Conservation (phyloP, 1,140 invertebrate species). For the Drosophila bocqueti region DNA sequence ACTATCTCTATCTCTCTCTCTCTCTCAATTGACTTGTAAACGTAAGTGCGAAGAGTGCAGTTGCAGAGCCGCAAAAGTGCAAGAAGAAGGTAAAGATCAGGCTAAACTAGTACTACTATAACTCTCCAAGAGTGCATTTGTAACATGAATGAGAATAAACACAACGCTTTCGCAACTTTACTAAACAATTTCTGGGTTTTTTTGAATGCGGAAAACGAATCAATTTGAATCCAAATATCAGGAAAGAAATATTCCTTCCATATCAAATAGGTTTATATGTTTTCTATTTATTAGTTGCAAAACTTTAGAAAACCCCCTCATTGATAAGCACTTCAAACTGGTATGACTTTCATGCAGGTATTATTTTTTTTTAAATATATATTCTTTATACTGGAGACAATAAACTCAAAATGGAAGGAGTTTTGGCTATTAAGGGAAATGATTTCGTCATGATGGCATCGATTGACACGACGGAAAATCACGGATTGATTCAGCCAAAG, state of each 20-base stretch:
- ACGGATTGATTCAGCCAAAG: constrained; percentile 9
- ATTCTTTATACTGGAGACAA: too few relatives aligned
- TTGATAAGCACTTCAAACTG: background rate
- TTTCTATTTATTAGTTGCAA: too few relatives aligned
- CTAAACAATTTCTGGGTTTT: constrained; percentile 31
- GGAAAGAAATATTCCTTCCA: too few relatives aligned
- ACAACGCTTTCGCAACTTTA: constrained; percentile 65
- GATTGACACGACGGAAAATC: constrained; percentile 8
- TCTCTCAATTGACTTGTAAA: constrained; percentile 31
- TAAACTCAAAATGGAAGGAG: constrained; percentile 30
- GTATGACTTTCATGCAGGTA: background rate
- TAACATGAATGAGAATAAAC: constrained; percentile 59
- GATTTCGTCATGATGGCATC: constrained; percentile 49
- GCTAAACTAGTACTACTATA: constrained; percentile 37
- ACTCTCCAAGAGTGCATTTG: constrained; percentile 61
- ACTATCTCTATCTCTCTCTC: constrained; percentile 17
- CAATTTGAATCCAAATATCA: too few relatives aligned
- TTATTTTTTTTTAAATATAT: too few relatives aligned
- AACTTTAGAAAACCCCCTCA: background rate
- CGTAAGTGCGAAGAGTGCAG: constrained; percentile 48
- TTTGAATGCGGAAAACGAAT: background rate
- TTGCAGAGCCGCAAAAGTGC: constrained; percentile 36
- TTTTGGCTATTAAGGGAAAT: constrained; percentile 45
- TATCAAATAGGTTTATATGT: too few relatives aligned
- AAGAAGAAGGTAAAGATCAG: constrained; percentile 14